phyloP scores from a whole-genome alignment of 1,140 invertebrate genomes.

The Monomorium pharaonis region DNA sequence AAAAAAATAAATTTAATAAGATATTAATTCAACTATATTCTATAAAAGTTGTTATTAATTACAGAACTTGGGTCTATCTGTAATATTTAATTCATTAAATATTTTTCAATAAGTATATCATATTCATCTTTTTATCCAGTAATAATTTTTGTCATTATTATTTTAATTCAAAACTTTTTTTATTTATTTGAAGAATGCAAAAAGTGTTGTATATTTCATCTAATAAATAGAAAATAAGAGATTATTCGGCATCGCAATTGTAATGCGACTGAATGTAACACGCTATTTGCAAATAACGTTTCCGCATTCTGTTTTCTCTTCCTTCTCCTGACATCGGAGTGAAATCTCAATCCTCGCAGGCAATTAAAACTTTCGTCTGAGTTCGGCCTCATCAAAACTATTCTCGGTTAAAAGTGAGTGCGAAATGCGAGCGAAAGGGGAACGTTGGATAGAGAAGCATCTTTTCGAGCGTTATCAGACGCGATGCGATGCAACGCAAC shows the following conservation, averaged over 20 bases:
- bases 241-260: not conserved
- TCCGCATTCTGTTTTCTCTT: not conserved
- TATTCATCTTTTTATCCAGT: not conserved
- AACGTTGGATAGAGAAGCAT: not conserved
- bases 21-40: not conserved
- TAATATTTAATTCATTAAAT: not conserved
- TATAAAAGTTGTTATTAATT: not conserved
- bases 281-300: conserved; percentile 10
- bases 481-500: conserved; percentile 27
- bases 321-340: not conserved
- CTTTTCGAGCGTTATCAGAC: conserved; percentile 36
- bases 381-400: not conserved
- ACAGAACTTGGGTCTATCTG: not conserved
- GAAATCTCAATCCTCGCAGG: conserved; percentile 42
- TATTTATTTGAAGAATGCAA: not conserved
- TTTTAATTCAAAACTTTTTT: not conserved
- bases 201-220: not conserved
- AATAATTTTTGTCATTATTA: not conserved
- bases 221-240: not conserved
- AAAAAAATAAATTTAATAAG: conserved; percentile 11
- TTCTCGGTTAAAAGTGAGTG: not conserved
- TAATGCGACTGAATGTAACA: not conserved
- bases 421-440: not conserved
- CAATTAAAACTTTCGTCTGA: conserved; percentile 51
- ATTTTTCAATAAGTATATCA: not conserved